Conservation (phyloP, 2,797 vertebrate genomes). For the Glossophaga mutica region DNA sequence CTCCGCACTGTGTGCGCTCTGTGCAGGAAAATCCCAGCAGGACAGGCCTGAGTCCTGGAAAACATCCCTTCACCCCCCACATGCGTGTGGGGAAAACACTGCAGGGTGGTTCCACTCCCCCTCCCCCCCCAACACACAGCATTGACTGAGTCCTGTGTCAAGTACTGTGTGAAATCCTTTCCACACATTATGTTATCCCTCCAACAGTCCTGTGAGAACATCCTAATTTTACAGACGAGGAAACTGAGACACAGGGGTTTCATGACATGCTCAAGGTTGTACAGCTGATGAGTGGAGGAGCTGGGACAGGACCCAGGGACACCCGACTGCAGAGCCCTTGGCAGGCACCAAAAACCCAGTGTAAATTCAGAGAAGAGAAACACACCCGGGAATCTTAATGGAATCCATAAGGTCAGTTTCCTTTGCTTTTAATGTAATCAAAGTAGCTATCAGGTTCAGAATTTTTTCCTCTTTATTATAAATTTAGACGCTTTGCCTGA, state of each 20-base stretch:
- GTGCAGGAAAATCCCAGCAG: not conserved
- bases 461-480: not conserved
- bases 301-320: not conserved
- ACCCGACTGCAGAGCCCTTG: not conserved
- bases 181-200: not conserved
- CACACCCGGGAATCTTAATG: not conserved
- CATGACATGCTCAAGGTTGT: not conserved
- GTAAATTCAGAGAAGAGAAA: not conserved
- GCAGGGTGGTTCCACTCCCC: not conserved
- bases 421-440: not conserved
- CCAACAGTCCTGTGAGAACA: not conserved
- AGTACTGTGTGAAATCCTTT: not conserved
- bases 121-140: too few species aligned
- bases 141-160: not conserved
- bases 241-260: not conserved
- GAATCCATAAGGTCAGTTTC: not conserved
- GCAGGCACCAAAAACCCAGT: not conserved
- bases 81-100: not conserved
- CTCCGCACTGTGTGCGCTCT: not conserved
- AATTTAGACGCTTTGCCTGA: conserved; percentile 40
- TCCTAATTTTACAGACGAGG: not conserved
- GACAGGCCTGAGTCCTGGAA: not conserved
- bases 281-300: not conserved
- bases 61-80: not conserved
- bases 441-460: not conserved